Evolutionary conservation across 1,140 invertebrate genomes (phyloP), one percentile per base, ranked within the genome.

Genomic region (Magallana gigas): DNA sequence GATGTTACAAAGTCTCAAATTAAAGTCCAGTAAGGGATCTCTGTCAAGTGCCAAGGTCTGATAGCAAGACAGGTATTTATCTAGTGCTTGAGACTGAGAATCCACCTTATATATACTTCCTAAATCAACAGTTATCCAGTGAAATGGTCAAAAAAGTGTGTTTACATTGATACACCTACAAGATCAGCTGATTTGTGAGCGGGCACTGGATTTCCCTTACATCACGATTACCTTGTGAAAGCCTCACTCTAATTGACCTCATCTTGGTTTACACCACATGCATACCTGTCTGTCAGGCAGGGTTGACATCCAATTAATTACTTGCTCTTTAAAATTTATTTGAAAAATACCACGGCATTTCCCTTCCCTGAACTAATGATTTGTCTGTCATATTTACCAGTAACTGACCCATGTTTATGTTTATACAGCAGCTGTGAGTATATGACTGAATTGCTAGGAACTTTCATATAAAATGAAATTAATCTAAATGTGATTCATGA

Each of bases 261-360:
- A 64, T 16, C 68, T 76, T 12, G 36, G 8, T 11, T 12, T 76
- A 76, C 68, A 64, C 16, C 16, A 36, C 9, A 36, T 18, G 68
- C 68, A 76, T 76, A 76, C 68, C 68, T 76, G 68, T 76, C 68
- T 29, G 68, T 76, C 68, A 76, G 18, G 36, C 23, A 64, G 18
- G 23, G 12, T 29, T 36, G 68, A 76, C 68, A 76, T 76, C 9
- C 36, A 76, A 76, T 76, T 76, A 76, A 76, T 29, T 76, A 76
- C 68, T 11, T 8, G 68, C 68, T 76, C 68, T 76, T 76, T 29
- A 76, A 48, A 76, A 76, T 76, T 76, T 76, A 36, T 29, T 29
- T 76, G 23, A 76, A 76, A 8, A 9, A 48, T 76, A 29, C 36
- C 68, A 29, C 23, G 18, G 23, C 23, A 11, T 76, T 29, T 76